Conservation (phyloP, 2,113 vertebrate species). For the Coptodon bakossiorum region DNA sequence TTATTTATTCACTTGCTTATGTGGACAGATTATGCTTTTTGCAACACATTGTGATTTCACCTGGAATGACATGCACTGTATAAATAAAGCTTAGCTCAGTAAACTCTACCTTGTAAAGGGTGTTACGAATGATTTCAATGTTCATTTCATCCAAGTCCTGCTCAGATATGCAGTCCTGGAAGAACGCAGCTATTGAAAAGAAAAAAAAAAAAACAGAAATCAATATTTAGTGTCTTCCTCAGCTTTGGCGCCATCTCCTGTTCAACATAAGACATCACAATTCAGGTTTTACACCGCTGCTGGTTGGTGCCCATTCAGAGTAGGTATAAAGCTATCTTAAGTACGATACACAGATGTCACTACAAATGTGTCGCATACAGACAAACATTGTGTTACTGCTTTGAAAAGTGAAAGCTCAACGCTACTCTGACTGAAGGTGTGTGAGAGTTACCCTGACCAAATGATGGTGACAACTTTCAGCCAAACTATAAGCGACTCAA, state of each 20-base stretch:
- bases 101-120: conserved; percentile 87
- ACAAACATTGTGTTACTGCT: neutral
- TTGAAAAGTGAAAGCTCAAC: neutral
- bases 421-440: neutral
- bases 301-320: neutral
- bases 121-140: conserved; percentile 98
- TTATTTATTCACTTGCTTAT: neutral
- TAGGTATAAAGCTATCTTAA: neutral
- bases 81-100: neutral
- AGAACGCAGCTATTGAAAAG: conserved; percentile 83
- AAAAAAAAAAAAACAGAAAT: neutral
- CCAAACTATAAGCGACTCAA: neutral
- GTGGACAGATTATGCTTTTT: neutral
- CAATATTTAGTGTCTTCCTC: neutral
- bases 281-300: neutral
- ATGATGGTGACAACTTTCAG: neutral
- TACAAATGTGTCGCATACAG: neutral
- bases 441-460: neutral
- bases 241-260: neutral
- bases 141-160: conserved; percentile 99
- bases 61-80: neutral
- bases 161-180: conserved; percentile 98
- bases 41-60: neutral
- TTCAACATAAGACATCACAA: neutral
- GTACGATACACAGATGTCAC: neutral